Evolutionary conservation across 2,113 vertebrate species (phyloP), one percentile per base, ranked within the genome.

Genomic region (Arizona elegans): DNA sequence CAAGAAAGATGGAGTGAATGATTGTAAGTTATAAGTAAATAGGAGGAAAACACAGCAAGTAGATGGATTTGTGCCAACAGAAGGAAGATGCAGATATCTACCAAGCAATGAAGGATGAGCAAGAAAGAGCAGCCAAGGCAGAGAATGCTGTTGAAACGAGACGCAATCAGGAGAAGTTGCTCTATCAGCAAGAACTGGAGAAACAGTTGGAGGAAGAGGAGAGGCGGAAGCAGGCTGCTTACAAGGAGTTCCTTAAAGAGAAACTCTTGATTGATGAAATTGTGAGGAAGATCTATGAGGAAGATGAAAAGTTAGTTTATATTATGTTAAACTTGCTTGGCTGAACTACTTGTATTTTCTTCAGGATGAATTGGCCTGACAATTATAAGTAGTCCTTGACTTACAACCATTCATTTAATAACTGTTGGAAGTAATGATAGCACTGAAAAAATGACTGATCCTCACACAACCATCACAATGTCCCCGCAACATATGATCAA

Each of bases 261-360:
- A 99, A 99, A 95, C 96, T 98, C 92, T 95, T 99, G 98, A 98
- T 99, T 75, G 99, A 99, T 87, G 98, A 99, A 96, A 99, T 99
- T 38, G 95, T 99, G 92, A 98, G 97, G 70, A 99, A 98, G 96
- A 98, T 99, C 96, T 99, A 98, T 19, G 98, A 99, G 91, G 99
- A 99, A 96, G 98, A 99, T 91, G 97, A 98, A 94, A 97, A 95
- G 99, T 99, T 96, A 98, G 98, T 96, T 87, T 29, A 7, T 17
- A 8, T 89, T 92, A 92, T 19, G 47, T 92, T 86, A 91, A 91
- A 90, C 8, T 12, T 89, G 3, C 13, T 17, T 43, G 1, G 1
- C 17, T 50, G 3, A 10, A 19, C 19, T 53, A 29, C 26, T 33
- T 53, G 2, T 50, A 17, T 1, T 90, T 52, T 1, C 23, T 29